These are phyloP conservation scores for Hapalemur alaotrensis DNA, from an alignment of 2,797 vertebrate species.

Conservation along the genomic window DNA sequence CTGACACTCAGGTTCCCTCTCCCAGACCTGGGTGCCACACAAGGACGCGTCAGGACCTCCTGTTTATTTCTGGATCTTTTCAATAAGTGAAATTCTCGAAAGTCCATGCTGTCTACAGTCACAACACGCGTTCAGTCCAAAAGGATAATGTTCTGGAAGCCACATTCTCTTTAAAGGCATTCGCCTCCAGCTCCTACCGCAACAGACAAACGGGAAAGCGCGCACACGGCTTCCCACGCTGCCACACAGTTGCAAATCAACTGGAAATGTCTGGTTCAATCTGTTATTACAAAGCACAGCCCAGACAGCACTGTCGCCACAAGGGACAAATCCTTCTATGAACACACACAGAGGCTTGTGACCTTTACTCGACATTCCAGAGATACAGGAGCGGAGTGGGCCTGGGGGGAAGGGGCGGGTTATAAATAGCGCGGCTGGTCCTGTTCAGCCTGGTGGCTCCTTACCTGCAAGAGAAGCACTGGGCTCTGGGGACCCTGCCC, in stretches of 20 bases:
- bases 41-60: neutral
- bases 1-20: neutral
- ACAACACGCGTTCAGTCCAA: neutral
- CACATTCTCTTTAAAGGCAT: neutral
- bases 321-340: conserved; percentile 4
- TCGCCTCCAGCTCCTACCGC: neutral
- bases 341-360: neutral
- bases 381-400: neutral
- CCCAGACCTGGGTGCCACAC: neutral
- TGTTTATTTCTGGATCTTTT: neutral
- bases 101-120: neutral
- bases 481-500: neutral
- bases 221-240: neutral
- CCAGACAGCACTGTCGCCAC: conserved; percentile 36
- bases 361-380: conserved; percentile 59
- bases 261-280: conserved; percentile 37
- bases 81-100: neutral
- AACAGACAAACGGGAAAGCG: neutral
- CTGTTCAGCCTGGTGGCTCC: neutral
- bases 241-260: neutral
- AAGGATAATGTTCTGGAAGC: neutral
- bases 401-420: neutral
- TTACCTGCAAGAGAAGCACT: neutral
- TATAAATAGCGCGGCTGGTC: neutral
- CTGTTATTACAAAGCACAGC: conserved; percentile 33